These are phyloP conservation scores for Malacosoma neustria DNA, from an alignment of 2,888 invertebrate species.

Conservation along the genomic window DNA sequence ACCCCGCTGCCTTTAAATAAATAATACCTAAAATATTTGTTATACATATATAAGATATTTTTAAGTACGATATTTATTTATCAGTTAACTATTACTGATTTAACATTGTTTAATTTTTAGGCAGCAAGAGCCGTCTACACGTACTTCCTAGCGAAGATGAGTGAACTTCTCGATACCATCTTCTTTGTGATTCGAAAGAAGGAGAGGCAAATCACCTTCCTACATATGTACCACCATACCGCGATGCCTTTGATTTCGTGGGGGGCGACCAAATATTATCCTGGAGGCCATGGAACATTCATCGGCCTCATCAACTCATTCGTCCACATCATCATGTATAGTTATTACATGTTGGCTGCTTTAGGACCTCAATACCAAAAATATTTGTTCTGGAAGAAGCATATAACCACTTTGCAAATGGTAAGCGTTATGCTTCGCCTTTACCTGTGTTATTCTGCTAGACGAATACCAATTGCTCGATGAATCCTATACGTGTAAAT, in stretches of 20 bases:
- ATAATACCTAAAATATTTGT: too few species aligned
- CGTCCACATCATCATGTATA: conserved; percentile 96
- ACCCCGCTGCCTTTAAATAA: too few species aligned
- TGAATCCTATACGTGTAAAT: too few species aligned
- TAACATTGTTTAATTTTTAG: conserved; percentile 43
- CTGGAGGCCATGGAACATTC: conserved; percentile 93
- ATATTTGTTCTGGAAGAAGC: conserved; percentile 95
- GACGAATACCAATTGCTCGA: too few species aligned
- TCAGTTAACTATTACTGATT: too few species aligned
- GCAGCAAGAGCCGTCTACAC: conserved; percentile 84
- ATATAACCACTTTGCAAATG: conserved; percentile 84
- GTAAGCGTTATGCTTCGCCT: conserved; percentile 20
- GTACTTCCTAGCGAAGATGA: conserved; percentile 92
- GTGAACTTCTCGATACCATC: conserved; percentile 92
- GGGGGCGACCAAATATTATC: conserved; percentile 92
- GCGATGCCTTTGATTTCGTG: conserved; percentile 96
- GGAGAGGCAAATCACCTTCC: conserved; percentile 89
- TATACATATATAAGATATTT: too few species aligned
- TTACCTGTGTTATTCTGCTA: too few species aligned
- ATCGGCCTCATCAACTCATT: conserved; percentile 94
- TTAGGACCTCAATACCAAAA: conserved; percentile 90
- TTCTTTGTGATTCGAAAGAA: conserved; percentile 96
- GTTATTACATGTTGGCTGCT: conserved; percentile 92
- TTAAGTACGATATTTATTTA: too few species aligned
- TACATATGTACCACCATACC: conserved; percentile 95